Evolutionary conservation across 2,888 invertebrate genomes (phyloP).

Genomic region (Matsumyia berberina): DNA sequence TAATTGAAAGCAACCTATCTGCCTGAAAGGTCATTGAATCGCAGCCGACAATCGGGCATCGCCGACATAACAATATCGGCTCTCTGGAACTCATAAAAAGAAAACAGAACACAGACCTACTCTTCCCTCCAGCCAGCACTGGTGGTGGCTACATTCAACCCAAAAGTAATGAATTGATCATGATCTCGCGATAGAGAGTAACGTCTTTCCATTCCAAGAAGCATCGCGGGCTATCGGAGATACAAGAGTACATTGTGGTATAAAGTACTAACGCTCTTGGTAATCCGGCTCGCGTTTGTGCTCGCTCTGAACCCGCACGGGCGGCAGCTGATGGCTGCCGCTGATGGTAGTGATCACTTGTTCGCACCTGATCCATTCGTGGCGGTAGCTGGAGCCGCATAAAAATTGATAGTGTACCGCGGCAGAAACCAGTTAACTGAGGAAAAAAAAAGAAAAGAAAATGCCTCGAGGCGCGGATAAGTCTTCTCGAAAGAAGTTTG

Average conservation of each 20-base stretch:
- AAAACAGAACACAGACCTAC: conserved; percentile 31
- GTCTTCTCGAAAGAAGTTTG: conserved; percentile 27
- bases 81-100: conserved; percentile 32
- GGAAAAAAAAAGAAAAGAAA: not conserved
- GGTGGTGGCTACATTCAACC: conserved; percentile 39
- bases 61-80: conserved; percentile 59
- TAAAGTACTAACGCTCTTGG: not conserved
- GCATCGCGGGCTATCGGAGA: conserved; percentile 49
- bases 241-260: not conserved
- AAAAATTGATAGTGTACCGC: conserved; percentile 3
- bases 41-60: conserved; percentile 59
- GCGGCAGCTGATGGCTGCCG: conserved; percentile 15
- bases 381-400: conserved; percentile 42
- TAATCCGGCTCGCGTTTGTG: conserved; percentile 10
- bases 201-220: conserved; percentile 70
- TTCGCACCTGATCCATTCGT: conserved; percentile 73
- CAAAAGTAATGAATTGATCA: conserved; percentile 73
- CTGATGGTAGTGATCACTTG: conserved; percentile 62
- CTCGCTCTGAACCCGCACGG: conserved; percentile 49
- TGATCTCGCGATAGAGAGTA: conserved; percentile 69
- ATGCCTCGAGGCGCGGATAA: conserved; percentile 19
- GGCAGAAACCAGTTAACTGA: conserved; percentile 16
- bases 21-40: conserved; percentile 70
- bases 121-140: conserved; percentile 31
- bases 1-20: conserved; percentile 61